Evolutionary conservation across 2,888 invertebrate genomes (phyloP).

Genomic region (Ophion costatus): DNA sequence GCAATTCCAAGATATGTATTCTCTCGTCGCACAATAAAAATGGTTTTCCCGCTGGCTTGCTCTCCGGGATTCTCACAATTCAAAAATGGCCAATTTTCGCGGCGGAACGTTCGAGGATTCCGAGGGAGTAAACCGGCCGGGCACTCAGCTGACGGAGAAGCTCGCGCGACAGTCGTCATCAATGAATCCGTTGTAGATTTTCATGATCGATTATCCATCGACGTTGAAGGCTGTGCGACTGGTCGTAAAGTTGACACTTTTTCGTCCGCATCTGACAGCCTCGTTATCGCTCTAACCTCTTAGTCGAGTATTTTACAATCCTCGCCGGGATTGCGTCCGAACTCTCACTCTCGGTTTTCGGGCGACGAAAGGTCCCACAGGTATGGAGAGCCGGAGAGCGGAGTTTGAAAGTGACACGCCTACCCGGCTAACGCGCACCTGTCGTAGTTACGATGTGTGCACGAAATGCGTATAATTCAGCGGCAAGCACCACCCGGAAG

Average conservation of each 20-base stretch:
- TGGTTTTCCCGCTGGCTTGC: not conserved
- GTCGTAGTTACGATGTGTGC: constrained; percentile 43
- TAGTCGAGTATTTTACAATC: too few relatives aligned
- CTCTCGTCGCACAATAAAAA: not conserved
- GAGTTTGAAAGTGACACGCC: constrained; percentile 55
- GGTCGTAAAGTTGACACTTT: not conserved
- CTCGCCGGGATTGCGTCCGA: too few relatives aligned
- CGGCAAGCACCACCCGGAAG: constrained; percentile 19
- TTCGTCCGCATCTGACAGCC: not conserved
- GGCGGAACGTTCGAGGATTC: not conserved
- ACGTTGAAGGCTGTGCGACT: not conserved
- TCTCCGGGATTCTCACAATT: not conserved
- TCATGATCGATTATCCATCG: constrained; percentile 41
- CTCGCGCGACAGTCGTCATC: constrained; percentile 53
- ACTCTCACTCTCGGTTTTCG: too few relatives aligned
- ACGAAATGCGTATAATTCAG: constrained; percentile 35
- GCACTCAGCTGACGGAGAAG: constrained; percentile 60
- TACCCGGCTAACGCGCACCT: constrained; percentile 57
- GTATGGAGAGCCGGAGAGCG: not conserved
- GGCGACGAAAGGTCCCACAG: not conserved
- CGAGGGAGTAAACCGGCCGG: not conserved
- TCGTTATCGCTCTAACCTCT: too few relatives aligned
- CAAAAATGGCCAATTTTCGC: not conserved
- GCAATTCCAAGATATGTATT: not conserved
- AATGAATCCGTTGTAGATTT: constrained; percentile 44